phyloP scores from a whole-genome alignment of 2,113 vertebrate species.

The Danionella cerebrum region DNA sequence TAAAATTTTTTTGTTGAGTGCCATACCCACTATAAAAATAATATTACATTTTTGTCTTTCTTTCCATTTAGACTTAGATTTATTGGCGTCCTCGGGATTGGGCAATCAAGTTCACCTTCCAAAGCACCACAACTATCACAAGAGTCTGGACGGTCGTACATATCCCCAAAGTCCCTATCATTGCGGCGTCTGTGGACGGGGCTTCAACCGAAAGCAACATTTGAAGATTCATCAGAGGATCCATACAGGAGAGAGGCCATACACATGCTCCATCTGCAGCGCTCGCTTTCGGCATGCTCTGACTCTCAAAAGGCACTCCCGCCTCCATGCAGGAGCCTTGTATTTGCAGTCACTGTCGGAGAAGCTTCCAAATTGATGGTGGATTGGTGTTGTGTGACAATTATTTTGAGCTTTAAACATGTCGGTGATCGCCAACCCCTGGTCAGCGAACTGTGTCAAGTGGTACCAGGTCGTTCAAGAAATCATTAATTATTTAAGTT shows the following conservation, averaged over 20 bases:
- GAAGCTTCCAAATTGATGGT: constrained; percentile 46
- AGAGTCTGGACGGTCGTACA: constrained; percentile 15
- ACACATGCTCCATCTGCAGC: constrained; percentile 44
- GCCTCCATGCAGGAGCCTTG: constrained; percentile 50
- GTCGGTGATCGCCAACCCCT: too few species aligned
- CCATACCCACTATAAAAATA: too few species aligned
- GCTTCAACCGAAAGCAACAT: constrained; percentile 51
- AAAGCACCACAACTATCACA: constrained; percentile 18
- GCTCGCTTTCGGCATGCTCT: constrained; percentile 47
- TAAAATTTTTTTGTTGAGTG: too few species aligned
- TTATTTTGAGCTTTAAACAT: too few species aligned
- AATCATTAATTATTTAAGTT: too few species aligned
- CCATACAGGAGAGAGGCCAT: constrained; percentile 49
- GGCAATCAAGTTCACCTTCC: not conserved
- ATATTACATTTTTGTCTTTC: not conserved
- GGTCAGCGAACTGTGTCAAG: too few species aligned
- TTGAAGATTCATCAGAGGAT: constrained; percentile 52
- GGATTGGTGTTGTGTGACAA: constrained; percentile 22
- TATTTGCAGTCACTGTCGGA: constrained; percentile 43
- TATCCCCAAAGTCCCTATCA: constrained; percentile 38
- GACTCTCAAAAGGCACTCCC: constrained; percentile 46
- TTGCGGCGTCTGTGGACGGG: constrained; percentile 42
- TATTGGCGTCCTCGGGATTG: constrained; percentile 12
- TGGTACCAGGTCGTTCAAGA: too few species aligned
- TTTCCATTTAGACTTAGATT: constrained; percentile 22